phyloP scores from a whole-genome alignment of 2,888 invertebrate species.

The Vesta saturnalis region DNA sequence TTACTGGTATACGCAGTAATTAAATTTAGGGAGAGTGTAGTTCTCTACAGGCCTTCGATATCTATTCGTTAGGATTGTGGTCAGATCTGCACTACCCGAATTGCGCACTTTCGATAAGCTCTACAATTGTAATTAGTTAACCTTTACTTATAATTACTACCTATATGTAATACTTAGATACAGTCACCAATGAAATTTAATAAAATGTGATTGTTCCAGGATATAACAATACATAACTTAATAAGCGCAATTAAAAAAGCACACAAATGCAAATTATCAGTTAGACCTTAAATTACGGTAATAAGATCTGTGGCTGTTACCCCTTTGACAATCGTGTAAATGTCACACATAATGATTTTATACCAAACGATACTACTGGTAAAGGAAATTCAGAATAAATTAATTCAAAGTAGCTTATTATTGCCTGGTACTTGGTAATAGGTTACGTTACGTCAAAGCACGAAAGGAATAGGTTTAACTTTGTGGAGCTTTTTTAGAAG shows the following conservation, averaged over 20 bases:
- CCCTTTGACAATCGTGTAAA: slow-evolving; percentile 37
- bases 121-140: slow-evolving; percentile 15
- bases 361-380: slow-evolving; percentile 24
- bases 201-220: no score
- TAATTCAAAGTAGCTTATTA: slow-evolving; percentile 11
- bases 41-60: background rate
- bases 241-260: no score
- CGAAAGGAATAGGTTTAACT: slow-evolving; percentile 36
- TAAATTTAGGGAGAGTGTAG: background rate
- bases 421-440: slow-evolving; percentile 20
- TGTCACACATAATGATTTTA: slow-evolving; percentile 32
- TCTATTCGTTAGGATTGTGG: slow-evolving; percentile 17
- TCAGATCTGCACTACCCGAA: slow-evolving; percentile 17
- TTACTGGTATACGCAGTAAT: background rate
- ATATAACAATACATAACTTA: no score
- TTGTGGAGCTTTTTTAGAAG: slow-evolving; percentile 48
- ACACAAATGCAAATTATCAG: no score
- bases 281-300: slow-evolving; percentile 32
- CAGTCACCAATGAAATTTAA: no score
- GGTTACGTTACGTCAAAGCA: slow-evolving; percentile 35
- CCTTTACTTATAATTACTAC: background rate
- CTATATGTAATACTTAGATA: no score
- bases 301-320: slow-evolving; percentile 26
- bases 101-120: slow-evolving; percentile 13
- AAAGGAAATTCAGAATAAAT: slow-evolving; percentile 33